Conservation (phyloP, 2,888 invertebrate genomes). For the Erynnis tages region DNA sequence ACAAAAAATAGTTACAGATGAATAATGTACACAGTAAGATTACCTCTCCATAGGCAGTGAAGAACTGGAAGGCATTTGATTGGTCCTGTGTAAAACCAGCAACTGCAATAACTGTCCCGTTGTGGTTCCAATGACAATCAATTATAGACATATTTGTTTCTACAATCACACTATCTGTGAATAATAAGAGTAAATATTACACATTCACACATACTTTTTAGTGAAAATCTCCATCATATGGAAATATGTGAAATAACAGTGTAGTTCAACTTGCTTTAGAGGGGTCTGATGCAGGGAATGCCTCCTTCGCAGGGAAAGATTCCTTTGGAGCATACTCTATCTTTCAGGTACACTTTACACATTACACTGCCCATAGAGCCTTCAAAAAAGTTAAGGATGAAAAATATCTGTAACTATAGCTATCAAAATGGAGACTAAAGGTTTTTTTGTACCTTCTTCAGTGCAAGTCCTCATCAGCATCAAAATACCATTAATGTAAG, state of each 20-base stretch:
- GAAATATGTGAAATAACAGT: too few species aligned
- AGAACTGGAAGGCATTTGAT: conserved; percentile 94
- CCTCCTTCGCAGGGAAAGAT: too few species aligned
- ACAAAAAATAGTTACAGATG: too few species aligned
- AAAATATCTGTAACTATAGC: too few species aligned
- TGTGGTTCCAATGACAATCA: conserved; percentile 95
- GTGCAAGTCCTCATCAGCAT: conserved; percentile 94
- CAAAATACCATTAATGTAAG: conserved; percentile 92
- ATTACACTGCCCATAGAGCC: too few species aligned
- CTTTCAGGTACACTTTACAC: too few species aligned
- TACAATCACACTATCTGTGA: conserved; percentile 88
- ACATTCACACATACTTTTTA: background rate
- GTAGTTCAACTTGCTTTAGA: too few species aligned
- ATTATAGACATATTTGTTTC: conserved; percentile 91
- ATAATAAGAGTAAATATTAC: background rate
- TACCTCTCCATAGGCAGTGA: conserved; percentile 93
- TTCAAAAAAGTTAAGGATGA: too few species aligned
- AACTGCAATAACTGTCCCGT: conserved; percentile 93
- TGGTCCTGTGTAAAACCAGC: conserved; percentile 85
- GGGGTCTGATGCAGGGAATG: too few species aligned
- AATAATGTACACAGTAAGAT: too few species aligned
- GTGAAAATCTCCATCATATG: background rate
- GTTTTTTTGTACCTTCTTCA: conserved; percentile 94
- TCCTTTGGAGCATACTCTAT: too few species aligned
- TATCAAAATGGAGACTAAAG: too few species aligned